Evolutionary conservation across 2,797 vertebrate species (phyloP), one percentile per base, ranked within the genome.

Genomic region (Diplodus puntazzo): DNA sequence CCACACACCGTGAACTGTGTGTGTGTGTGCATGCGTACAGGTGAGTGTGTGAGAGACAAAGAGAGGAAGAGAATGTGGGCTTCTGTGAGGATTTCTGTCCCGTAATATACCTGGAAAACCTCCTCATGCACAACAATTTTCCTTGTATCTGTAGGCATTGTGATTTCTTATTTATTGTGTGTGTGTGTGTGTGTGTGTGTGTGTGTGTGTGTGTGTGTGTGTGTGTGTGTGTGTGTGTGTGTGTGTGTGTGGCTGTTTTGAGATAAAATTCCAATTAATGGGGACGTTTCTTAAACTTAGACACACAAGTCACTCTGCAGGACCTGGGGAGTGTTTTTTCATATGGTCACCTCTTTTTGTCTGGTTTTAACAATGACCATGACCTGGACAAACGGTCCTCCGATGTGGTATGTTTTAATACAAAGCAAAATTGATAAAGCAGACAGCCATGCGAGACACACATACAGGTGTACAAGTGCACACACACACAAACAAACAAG

Each of bases 361-460:
- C 27, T 45, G 46, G 17, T 69, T 75, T 50, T 0, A 5, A 61
- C 43, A 61, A 20, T 81, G 71, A 74, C 60, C 43, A 76, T 55
- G 57, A 49, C 66, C 12, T 60, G 71, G 39, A 53, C 50, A 50
- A 66, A 78, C 5, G 3, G 16, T 12, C 23, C n/a, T 79, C 72
- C 76, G 64, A 59, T 63, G 34, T 30, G 59, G 14, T 14, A 69
- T 53, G 1, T 39, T 39, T 39, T 39, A 9, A 79, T 75, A 77
- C 87, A 92, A 92, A 91, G 85, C 54, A 70, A 68, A 84, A 75
- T 70, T 72, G 78, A 91, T 82, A 75, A 79, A 86, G 71, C 86
- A 81, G 64, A 84, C 72, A 72, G 55, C 57, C 70, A 61, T 79
- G 73, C 65, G 72, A 65, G 53, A 75, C 65, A 67, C 75, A 80